Evolutionary conservation across 2,888 invertebrate genomes (phyloP).

Genomic region (Lacanobia oleracea): DNA sequence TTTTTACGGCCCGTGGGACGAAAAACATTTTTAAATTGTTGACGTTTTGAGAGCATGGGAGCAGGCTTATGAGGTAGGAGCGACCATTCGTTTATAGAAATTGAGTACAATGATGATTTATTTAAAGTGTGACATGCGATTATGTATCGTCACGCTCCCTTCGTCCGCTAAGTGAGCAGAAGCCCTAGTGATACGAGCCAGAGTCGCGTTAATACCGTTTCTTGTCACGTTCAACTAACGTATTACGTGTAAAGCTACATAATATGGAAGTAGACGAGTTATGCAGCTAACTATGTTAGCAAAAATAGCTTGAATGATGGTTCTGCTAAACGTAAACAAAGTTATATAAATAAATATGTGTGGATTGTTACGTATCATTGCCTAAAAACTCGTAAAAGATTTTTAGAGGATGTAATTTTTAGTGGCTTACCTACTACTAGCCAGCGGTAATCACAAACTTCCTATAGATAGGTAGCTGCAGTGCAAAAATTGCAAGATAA

Average conservation of each 20-base stretch:
- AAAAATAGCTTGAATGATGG: slow-evolving; percentile 8
- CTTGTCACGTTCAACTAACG: slow-evolving; percentile 50
- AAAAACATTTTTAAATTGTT: slow-evolving; percentile 46
- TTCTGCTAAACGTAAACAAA: not conserved
- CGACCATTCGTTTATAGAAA: slow-evolving; percentile 10
- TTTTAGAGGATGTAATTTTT: not conserved
- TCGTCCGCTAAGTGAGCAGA: slow-evolving; percentile 37
- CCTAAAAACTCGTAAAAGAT: not conserved
- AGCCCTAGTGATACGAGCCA: slow-evolving; percentile 41
- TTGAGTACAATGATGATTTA: slow-evolving; percentile 26
- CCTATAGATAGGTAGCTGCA: not conserved
- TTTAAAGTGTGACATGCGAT: slow-evolving; percentile 22
- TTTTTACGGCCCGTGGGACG: slow-evolving; percentile 49
- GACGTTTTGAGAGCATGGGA: slow-evolving; percentile 31
- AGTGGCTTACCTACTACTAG: not conserved
- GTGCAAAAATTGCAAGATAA: not conserved
- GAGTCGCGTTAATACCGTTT: slow-evolving; percentile 38
- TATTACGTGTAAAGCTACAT: slow-evolving; percentile 32
- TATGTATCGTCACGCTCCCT: slow-evolving; percentile 38
- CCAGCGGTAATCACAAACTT: not conserved
- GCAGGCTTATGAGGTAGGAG: slow-evolving; percentile 21
- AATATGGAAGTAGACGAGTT: slow-evolving; percentile 19
- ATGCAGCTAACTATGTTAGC: slow-evolving; percentile 13
- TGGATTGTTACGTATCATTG: not conserved
- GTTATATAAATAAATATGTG: not conserved